phyloP scores from a whole-genome alignment of 2,888 invertebrate genomes.

The Parnassius smintheus region DNA sequence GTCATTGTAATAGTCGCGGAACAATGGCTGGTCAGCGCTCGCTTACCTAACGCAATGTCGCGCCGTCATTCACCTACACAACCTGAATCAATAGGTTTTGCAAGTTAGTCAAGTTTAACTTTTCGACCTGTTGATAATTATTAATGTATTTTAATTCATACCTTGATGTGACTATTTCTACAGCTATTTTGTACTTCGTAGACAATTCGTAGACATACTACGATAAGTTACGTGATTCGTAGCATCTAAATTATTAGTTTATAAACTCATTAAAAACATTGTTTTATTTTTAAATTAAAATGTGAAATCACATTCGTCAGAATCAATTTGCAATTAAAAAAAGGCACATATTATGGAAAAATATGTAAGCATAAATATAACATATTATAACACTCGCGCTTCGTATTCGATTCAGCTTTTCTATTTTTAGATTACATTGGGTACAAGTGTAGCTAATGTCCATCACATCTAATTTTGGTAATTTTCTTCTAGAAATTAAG shows the following conservation, averaged over 20 bases:
- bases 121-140: not conserved
- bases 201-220: constrained; percentile 22
- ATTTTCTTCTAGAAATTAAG: too few relatives aligned
- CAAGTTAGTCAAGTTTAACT: constrained; percentile 10
- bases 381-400: too few relatives aligned
- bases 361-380: too few relatives aligned
- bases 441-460: too few relatives aligned
- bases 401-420: too few relatives aligned
- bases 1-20: constrained; percentile 69
- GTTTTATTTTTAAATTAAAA: too few relatives aligned
- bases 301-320: too few relatives aligned
- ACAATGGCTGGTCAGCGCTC: constrained; percentile 57
- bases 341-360: too few relatives aligned
- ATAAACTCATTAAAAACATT: too few relatives aligned
- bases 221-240: constrained; percentile 1
- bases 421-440: too few relatives aligned
- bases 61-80: constrained; percentile 49
- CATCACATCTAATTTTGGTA: too few relatives aligned
- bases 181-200: constrained; percentile 1
- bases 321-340: too few relatives aligned
- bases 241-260: not conserved
- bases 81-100: constrained; percentile 27
- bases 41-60: constrained; percentile 46
- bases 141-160: not conserved
- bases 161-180: not conserved